phyloP scores from a whole-genome alignment of 2,797 vertebrate species.

The Martes flavigula region DNA sequence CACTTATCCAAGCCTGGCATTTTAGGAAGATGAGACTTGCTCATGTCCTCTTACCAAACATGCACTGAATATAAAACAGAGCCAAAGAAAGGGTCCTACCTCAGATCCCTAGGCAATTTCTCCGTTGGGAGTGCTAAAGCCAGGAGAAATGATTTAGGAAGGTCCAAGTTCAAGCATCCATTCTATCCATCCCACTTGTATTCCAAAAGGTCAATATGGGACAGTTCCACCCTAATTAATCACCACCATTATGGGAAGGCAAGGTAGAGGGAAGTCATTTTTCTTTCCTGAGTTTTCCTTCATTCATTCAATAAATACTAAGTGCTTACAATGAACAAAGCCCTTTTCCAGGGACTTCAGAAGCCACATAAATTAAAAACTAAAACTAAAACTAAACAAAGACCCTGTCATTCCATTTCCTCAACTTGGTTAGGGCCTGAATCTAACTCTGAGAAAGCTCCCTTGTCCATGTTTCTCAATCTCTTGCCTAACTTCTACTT shows the following conservation, averaged over 20 bases:
- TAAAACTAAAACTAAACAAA: neutral
- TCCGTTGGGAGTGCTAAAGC: neutral
- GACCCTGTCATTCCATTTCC: neutral
- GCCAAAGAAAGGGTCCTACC: neutral
- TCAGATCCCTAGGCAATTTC: neutral
- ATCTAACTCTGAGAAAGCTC: neutral
- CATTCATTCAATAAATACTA: constrained; percentile 9
- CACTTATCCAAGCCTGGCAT: neutral
- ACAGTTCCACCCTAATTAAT: neutral
- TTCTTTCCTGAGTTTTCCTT: neutral
- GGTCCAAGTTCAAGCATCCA: neutral
- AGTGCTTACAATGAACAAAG: neutral
- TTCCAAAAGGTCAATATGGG: neutral
- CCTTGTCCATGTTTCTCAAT: neutral
- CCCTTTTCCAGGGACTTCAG: neutral
- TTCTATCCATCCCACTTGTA: neutral
- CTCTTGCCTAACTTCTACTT: neutral
- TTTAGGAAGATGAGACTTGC: neutral
- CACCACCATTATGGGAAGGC: neutral
- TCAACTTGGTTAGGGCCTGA: neutral
- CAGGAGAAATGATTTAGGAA: constrained; percentile 30
- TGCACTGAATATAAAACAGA: neutral
- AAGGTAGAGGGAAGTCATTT: neutral
- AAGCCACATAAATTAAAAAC: neutral
- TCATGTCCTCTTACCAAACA: neutral